Evolutionary conservation across 1,140 invertebrate species (phyloP).

Genomic region (Psilanteris sp.): DNA sequence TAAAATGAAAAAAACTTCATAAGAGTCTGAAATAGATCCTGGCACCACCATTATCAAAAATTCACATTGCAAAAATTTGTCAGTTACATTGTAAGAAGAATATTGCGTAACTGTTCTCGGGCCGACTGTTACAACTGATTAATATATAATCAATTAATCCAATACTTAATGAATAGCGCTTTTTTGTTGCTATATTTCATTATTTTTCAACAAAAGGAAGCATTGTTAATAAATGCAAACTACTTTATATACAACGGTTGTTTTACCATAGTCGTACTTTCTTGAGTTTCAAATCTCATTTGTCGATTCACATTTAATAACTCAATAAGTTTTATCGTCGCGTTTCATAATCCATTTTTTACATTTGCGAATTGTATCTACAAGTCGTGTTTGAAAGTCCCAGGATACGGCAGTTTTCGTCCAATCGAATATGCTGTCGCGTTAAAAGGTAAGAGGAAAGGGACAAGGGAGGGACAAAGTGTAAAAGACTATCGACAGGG

Average conservation of each 20-base stretch:
- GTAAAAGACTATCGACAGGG: conserved; percentile 69
- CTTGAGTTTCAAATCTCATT: conserved; percentile 12
- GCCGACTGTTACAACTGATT: conserved; percentile 37
- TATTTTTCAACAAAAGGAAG: conserved; percentile 50
- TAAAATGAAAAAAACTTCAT: conserved; percentile 34
- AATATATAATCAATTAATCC: conserved; percentile 6
- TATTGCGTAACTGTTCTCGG: conserved; percentile 67
- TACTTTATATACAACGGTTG: conserved; percentile 57
- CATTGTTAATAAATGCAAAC: conserved; percentile 57
- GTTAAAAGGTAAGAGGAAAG: neutral
- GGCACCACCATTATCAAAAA: conserved; percentile 7
- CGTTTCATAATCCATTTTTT: conserved; percentile 31
- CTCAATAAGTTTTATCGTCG: conserved; percentile 2
- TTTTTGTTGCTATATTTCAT: no score
- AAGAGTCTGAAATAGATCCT: conserved; percentile 25
- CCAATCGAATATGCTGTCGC: conserved; percentile 38
- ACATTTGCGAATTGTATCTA: conserved; percentile 57
- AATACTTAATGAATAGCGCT: no score
- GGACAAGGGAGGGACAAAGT: conserved; percentile 2
- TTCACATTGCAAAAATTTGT: conserved; percentile 35
- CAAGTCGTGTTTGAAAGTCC: conserved; percentile 43
- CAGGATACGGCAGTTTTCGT: conserved; percentile 46
- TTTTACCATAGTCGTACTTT: conserved; percentile 20
- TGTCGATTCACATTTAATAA: conserved; percentile 1
- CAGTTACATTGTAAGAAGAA: conserved; percentile 72